Evolutionary conservation across 2,888 invertebrate genomes (phyloP).

Genomic region (Cantharis lateralis): DNA sequence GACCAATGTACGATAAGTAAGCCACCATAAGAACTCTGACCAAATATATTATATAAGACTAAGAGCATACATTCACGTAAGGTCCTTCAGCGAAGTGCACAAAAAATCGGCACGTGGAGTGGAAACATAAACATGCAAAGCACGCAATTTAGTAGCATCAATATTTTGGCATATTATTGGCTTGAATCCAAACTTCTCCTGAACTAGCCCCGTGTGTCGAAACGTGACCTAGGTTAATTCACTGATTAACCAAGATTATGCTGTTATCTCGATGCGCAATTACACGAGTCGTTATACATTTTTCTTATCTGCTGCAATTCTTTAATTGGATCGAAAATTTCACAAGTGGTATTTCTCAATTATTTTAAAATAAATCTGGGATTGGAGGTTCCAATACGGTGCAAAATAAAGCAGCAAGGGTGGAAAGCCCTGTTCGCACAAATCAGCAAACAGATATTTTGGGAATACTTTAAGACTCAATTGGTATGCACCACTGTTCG

Average conservation of each 20-base stretch:
- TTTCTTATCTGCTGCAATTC: background rate
- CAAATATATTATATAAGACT: background rate
- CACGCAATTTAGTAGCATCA: constrained; percentile 34
- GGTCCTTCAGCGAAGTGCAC: constrained; percentile 9
- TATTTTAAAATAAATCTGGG: background rate
- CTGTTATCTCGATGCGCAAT: constrained; percentile 54
- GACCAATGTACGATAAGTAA: background rate
- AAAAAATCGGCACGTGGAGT: constrained; percentile 23
- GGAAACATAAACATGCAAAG: constrained; percentile 22
- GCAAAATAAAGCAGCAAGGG: background rate
- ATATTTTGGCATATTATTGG: constrained; percentile 37
- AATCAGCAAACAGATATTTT: background rate
- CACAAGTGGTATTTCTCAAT: background rate
- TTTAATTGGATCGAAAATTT: background rate
- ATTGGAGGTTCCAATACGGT: background rate
- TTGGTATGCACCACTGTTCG: background rate
- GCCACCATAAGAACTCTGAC: background rate
- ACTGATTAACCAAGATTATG: constrained; percentile 34
- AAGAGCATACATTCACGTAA: background rate
- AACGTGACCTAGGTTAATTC: constrained; percentile 22
- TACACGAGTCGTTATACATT: constrained; percentile 50
- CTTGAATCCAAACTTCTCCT: constrained; percentile 33
- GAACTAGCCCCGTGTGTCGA: constrained; percentile 8
- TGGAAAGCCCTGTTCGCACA: background rate
- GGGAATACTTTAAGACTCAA: background rate